Evolutionary conservation across 2,888 invertebrate species (phyloP), one percentile per base, ranked within the genome.

Genomic region (Drosophila meridiana): DNA sequence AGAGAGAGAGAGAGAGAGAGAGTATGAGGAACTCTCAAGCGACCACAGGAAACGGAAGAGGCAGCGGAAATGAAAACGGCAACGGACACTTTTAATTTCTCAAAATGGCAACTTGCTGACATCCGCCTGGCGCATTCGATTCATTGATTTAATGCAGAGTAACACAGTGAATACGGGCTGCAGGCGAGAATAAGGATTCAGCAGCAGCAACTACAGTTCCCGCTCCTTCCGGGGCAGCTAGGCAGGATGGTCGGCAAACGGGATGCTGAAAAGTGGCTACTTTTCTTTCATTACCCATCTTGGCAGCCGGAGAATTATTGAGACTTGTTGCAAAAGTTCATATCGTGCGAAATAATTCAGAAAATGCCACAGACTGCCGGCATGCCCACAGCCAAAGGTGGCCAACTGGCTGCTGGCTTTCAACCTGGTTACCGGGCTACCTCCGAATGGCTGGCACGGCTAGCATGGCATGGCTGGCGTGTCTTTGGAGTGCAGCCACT

Each of bases 31-130:
- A 56, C 30, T 50, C 45, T 53, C 36, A 28, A 55, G 63, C 58
- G 67, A 75, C 77, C 85, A 60, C 82, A 70, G 78, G 68, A 73
- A 70, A 32, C 82, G 76, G 87, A 83, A 83, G 62, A 45, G 61
- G 52, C 57, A 60, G 78, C 74, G 90, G 89, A 90, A 88, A 89
- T 90, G 87, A 86, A 90, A 89, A 83, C 85, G 87, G 82, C 82
- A 76, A 71, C 76, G 87, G 87, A 81, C 87, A 87, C 89, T 87
- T 87, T 90, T 87, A 87, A 90, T 87, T 87, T 87, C 84, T 87
- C 87, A 90, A 90, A 88, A 89, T 90, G 89, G 87, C 89, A 90
- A 87, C 87, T 82, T 69, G 73, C 84, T 80, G 89, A 89, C 90
- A 89, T 87, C 89, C 90, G 89, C 45, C 60, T 53, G 73, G 73